Conservation (phyloP, 2,888 invertebrate species). For the Aphodius sticticus region DNA sequence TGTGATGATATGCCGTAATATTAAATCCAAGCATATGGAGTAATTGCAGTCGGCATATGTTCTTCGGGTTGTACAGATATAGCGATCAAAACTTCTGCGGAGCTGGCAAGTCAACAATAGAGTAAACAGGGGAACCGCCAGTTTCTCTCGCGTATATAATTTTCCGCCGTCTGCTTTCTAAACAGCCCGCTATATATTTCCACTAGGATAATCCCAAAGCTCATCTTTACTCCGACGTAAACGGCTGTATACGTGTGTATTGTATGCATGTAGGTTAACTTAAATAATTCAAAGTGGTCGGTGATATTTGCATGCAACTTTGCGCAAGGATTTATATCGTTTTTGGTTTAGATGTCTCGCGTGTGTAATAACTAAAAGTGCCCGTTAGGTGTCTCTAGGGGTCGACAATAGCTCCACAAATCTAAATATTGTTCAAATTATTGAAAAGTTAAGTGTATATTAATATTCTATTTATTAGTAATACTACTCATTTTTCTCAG, state of each 20-base stretch:
- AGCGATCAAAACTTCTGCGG: background rate
- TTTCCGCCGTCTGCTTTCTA: constrained; percentile 50
- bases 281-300: constrained; percentile 56
- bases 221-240: constrained; percentile 41
- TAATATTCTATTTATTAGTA: too few relatives aligned
- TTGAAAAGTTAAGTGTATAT: too few relatives aligned
- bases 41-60: background rate
- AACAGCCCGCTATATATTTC: constrained; percentile 50
- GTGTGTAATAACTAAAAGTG: too few relatives aligned
- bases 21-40: background rate
- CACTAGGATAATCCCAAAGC: constrained; percentile 51
- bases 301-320: constrained; percentile 54
- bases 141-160: constrained; percentile 47
- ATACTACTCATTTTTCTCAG: too few relatives aligned
- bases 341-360: too few relatives aligned
- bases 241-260: constrained; percentile 16
- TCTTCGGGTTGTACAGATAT: too few relatives aligned
- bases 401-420: too few relatives aligned
- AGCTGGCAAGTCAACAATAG: background rate
- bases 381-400: too few relatives aligned
- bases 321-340: constrained; percentile 41
- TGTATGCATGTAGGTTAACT: constrained; percentile 51
- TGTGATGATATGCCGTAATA: background rate
- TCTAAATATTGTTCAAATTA: too few relatives aligned
- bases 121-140: constrained; percentile 27